These are phyloP conservation scores for Hormaphis cornu DNA, from an alignment of 1,140 invertebrate species.

Conservation along the genomic window DNA sequence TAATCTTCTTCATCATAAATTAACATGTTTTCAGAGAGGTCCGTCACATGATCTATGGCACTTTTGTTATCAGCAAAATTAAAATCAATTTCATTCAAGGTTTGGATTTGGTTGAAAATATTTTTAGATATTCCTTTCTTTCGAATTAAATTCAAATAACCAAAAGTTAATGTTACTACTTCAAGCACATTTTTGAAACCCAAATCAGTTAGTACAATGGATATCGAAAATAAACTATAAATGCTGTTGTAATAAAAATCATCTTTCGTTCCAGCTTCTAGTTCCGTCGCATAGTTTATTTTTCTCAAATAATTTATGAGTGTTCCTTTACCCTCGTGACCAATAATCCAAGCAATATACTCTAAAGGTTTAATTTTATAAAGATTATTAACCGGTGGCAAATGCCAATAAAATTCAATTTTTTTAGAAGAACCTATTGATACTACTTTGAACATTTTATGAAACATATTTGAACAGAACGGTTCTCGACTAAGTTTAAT, in stretches of 20 bases:
- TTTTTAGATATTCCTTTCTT: conserved; percentile 52
- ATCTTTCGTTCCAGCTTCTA: conserved; percentile 63
- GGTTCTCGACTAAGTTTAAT: conserved; percentile 48
- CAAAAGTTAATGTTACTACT: conserved; percentile 58
- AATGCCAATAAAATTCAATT: conserved; percentile 68
- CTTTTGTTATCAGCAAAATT: conserved; percentile 57
- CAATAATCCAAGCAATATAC: conserved; percentile 72
- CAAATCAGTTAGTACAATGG: conserved; percentile 66
- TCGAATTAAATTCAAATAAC: conserved; percentile 62
- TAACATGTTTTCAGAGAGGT: conserved; percentile 68
- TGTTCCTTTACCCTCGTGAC: conserved; percentile 81
- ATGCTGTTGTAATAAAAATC: conserved; percentile 50
- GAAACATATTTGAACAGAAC: conserved; percentile 53
- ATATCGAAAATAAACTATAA: conserved; percentile 56
- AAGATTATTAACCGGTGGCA: conserved; percentile 61
- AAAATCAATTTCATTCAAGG: conserved; percentile 56
- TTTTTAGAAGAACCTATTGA: conserved; percentile 64
- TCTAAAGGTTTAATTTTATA: conserved; percentile 69
- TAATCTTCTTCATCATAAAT: conserved; percentile 67
- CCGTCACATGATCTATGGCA: conserved; percentile 68
- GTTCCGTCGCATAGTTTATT: conserved; percentile 74
- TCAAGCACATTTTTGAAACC: conserved; percentile 62
- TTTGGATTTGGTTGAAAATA: conserved; percentile 66
- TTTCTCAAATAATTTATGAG: conserved; percentile 71
- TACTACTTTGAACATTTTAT: conserved; percentile 66